Evolutionary conservation across 2,888 invertebrate species (phyloP).

Genomic region (Dendrolimus houi): DNA sequence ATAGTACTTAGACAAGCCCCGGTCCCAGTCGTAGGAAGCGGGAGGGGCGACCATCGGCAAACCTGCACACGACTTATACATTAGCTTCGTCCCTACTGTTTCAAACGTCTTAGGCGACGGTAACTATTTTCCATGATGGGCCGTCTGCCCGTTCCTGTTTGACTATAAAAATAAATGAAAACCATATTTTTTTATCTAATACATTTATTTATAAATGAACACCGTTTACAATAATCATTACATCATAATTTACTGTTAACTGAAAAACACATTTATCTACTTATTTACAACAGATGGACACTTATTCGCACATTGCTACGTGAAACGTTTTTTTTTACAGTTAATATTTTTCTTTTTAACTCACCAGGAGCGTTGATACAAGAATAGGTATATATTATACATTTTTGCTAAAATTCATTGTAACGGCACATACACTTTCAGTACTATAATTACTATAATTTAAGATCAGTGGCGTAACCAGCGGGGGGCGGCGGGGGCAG

Average conservation of each 20-base stretch:
- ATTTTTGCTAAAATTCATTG: slow-evolving; percentile 14
- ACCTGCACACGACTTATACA: no score
- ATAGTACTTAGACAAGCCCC: no score
- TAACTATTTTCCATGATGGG: no score
- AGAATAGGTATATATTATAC: slow-evolving; percentile 5
- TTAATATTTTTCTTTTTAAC: slow-evolving; percentile 30
- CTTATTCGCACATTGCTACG: background rate
- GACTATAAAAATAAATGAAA: background rate
- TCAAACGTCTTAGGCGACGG: no score
- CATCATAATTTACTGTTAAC: slow-evolving; percentile 36
- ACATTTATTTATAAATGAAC: slow-evolving; percentile 71
- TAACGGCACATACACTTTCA: background rate
- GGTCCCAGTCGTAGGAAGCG: no score
- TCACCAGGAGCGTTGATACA: slow-evolving; percentile 44
- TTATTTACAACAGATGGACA: slow-evolving; percentile 15
- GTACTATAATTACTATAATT: no score
- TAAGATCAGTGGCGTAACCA: no score
- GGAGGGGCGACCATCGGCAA: no score
- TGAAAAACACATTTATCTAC: slow-evolving; percentile 13
- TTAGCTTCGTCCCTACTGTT: no score
- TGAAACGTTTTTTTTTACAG: slow-evolving; percentile 5
- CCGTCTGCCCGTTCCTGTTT: no score
- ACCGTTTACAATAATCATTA: slow-evolving; percentile 49
- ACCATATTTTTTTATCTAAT: slow-evolving; percentile 31
- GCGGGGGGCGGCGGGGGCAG: no score